Percentiles rank a stretch among this genome's conserved stretches.
These are phyloP conservation scores for Chelmon rostratus DNA, from an alignment of 2,797 vertebrate species.

Conservation along the genomic window DNA sequence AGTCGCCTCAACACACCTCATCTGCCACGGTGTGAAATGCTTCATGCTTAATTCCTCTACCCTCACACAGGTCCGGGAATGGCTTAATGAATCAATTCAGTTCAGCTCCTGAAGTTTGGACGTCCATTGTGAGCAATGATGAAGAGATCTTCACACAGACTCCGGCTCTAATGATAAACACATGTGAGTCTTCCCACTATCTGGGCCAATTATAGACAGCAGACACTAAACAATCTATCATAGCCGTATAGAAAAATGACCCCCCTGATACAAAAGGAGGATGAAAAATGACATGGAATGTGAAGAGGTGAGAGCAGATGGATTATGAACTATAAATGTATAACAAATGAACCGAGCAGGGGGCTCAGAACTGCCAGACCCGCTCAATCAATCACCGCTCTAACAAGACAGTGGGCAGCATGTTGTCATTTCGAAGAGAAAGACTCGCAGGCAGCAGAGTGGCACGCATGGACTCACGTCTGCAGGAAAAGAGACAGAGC, in stretches of 20 bases:
- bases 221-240: conserved; percentile 72
- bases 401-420: conserved; percentile 79
- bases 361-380: conserved; percentile 73
- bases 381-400: conserved; percentile 80
- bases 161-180: conserved; percentile 69
- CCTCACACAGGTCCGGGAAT: conserved; percentile 9
- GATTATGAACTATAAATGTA: conserved; percentile 83
- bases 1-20: neutral
- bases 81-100: conserved; percentile 43
- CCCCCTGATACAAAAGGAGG: conserved; percentile 63
- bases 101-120: conserved; percentile 17
- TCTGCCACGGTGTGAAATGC: conserved; percentile 6
- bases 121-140: conserved; percentile 51
- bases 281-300: conserved; percentile 69
- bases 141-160: conserved; percentile 53
- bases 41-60: neutral
- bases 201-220: conserved; percentile 65
- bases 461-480: too few species aligned
- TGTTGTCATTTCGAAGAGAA: conserved; percentile 50
- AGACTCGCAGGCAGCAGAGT: conserved; percentile 24
- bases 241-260: conserved; percentile 63
- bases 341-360: conserved; percentile 80
- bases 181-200: conserved; percentile 75
- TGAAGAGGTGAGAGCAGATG: conserved; percentile 80
- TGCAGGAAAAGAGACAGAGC: conserved; percentile 22